phyloP scores from a whole-genome alignment of 2,888 invertebrate genomes.

The Arrhopalites spinosus region DNA sequence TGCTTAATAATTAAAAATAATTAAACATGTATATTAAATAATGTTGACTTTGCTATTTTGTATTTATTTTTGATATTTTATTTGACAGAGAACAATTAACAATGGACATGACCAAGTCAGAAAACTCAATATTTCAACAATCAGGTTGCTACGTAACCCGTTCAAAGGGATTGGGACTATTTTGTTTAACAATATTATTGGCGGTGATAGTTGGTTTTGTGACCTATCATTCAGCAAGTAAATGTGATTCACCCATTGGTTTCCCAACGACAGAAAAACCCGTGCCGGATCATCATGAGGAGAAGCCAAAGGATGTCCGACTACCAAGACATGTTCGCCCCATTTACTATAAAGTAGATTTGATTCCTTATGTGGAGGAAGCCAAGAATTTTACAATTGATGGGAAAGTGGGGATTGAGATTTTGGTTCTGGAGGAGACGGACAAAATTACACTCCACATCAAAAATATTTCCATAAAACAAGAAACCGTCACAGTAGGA shows the following conservation, averaged over 20 bases:
- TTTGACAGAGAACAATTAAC: conserved; percentile 62
- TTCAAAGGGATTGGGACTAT: conserved; percentile 65
- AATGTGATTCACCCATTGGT: conserved; percentile 63
- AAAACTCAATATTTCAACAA: conserved; percentile 69
- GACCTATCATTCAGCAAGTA: conserved; percentile 74
- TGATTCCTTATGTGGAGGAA: conserved; percentile 74
- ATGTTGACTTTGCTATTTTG: no score
- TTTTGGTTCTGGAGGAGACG: conserved; percentile 68
- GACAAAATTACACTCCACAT: conserved; percentile 76
- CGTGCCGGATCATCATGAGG: conserved; percentile 56
- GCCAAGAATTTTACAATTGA: conserved; percentile 76
- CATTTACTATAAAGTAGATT: conserved; percentile 70
- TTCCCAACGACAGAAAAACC: conserved; percentile 50
- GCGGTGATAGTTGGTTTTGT: conserved; percentile 69
- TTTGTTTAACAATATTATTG: conserved; percentile 69
- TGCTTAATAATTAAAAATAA: no score
- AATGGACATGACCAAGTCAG: conserved; percentile 64
- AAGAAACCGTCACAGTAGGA: conserved; percentile 64
- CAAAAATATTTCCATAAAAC: conserved; percentile 70
- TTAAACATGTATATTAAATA: no score
- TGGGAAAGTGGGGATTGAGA: conserved; percentile 64
- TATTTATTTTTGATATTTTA: no score
- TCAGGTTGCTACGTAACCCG: conserved; percentile 70
- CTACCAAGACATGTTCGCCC: conserved; percentile 72
- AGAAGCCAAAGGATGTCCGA: conserved; percentile 67